A percentile compares a stretch with the other conserved stretches of the same genome.
Evolutionary conservation across 2,797 vertebrate species (phyloP).

Genomic region (Diceros bicornis): DNA sequence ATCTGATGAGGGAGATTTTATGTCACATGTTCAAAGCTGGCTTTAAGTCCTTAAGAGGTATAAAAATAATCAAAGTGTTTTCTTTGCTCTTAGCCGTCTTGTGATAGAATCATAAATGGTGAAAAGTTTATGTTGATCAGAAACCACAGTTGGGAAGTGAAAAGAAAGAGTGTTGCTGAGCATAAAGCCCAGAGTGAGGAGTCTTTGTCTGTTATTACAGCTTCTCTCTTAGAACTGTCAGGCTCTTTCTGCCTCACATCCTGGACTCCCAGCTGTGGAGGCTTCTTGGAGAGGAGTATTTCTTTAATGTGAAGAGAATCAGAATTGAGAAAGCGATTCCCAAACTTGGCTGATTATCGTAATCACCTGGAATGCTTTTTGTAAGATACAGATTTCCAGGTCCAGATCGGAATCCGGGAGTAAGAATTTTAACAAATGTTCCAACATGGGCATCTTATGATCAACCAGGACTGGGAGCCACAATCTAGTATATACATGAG

Average conservation of each 20-base stretch:
- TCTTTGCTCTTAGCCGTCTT: conserved; percentile 72
- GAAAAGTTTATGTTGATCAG: conserved; percentile 66
- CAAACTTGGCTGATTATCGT: not conserved
- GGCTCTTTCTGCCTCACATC: not conserved
- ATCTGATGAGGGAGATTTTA: conserved; percentile 79
- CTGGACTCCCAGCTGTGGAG: not conserved
- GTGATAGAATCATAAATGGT: conserved; percentile 69
- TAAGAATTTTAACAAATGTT: not conserved
- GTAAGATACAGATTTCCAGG: not conserved
- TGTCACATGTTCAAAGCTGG: conserved; percentile 72
- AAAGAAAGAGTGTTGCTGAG: conserved; percentile 56
- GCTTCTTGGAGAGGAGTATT: not conserved
- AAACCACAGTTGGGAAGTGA: conserved; percentile 53
- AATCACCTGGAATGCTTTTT: not conserved
- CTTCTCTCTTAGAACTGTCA: not conserved
- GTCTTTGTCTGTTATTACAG: not conserved
- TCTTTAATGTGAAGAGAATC: not conserved
- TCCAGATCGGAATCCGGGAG: not conserved
- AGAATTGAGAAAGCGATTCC: not conserved
- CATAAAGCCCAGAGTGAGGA: not conserved
- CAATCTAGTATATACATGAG: not conserved
- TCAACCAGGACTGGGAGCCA: not conserved
- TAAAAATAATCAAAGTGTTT: conserved; percentile 80
- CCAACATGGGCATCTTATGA: not conserved
- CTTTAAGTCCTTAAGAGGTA: conserved; percentile 70